These are phyloP conservation scores for Neostethus bicornis DNA, from an alignment of 2,797 vertebrate species.

Conservation along the genomic window DNA sequence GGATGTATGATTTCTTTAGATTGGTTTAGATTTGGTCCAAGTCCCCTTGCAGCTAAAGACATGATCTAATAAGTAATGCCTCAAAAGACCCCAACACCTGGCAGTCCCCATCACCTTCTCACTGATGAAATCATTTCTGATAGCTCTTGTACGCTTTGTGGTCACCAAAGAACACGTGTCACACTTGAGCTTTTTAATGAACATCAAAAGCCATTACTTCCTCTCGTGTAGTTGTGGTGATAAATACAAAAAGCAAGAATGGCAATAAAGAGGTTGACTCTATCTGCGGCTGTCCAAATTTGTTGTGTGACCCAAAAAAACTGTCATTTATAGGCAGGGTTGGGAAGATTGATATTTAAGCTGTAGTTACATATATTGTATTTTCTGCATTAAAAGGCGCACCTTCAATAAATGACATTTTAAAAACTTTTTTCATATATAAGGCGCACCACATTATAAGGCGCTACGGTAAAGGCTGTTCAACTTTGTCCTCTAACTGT, in stretches of 20 bases:
- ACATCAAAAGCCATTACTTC: constrained; percentile 75
- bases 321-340: no score
- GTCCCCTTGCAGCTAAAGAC: constrained; percentile 65
- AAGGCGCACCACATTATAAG: no score
- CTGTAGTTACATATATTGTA: no score
- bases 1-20: constrained; percentile 70
- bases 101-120: constrained; percentile 63
- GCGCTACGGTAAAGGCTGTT: no score
- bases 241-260: constrained; percentile 41
- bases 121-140: constrained; percentile 78
- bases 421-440: no score
- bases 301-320: constrained; percentile 31
- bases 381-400: no score
- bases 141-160: constrained; percentile 58
- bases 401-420: no score
- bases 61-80: constrained; percentile 72
- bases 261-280: constrained; percentile 67
- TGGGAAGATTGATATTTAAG: no score
- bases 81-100: constrained; percentile 65
- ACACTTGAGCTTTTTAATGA: constrained; percentile 68
- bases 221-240: constrained; percentile 41
- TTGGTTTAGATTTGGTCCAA: constrained; percentile 59
- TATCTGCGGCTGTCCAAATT: constrained; percentile 35
- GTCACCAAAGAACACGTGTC: constrained; percentile 65
- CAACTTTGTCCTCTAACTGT: no score